phyloP scores from a whole-genome alignment of 53 echinoderm and acorn worm species.

The Mesocentrotus franciscanus region DNA sequence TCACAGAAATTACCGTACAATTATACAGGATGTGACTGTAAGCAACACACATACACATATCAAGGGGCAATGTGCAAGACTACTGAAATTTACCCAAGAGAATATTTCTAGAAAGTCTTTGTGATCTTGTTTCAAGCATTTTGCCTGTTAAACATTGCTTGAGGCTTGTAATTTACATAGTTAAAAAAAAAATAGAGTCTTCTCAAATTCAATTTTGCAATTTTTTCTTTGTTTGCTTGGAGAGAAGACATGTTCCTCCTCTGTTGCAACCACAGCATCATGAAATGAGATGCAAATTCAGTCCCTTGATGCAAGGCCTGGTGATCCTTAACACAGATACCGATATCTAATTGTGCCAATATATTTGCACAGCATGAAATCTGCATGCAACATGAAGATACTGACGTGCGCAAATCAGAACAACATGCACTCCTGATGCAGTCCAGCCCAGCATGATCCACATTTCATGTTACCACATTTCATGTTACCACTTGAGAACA shows the following conservation, averaged over 20 bases:
- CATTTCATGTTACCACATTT: constrained; percentile 43
- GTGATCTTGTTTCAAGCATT: background rate
- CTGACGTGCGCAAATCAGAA: background rate
- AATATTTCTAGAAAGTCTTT: background rate
- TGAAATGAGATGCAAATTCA: background rate
- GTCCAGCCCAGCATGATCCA: background rate
- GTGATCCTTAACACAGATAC: constrained; percentile 46
- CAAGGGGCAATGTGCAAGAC: background rate
- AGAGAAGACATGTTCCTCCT: background rate
- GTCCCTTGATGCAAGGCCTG: background rate
- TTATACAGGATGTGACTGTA: background rate
- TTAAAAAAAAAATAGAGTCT: background rate
- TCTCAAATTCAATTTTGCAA: background rate
- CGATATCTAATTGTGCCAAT: constrained; percentile 47
- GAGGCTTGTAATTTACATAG: background rate
- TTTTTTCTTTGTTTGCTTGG: background rate
- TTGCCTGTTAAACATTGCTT: background rate
- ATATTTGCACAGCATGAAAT: constrained; percentile 38
- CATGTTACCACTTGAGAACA: constrained; percentile 41
- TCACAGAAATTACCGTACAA: background rate
- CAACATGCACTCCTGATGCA: background rate
- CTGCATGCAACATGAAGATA: constrained; percentile 30
- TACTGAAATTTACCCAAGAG: background rate
- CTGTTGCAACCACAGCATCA: background rate
- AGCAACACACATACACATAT: background rate